Base-by-base conservation (phyloP, 1,140 invertebrate genomes). In the Heliconius himera region DNA sequence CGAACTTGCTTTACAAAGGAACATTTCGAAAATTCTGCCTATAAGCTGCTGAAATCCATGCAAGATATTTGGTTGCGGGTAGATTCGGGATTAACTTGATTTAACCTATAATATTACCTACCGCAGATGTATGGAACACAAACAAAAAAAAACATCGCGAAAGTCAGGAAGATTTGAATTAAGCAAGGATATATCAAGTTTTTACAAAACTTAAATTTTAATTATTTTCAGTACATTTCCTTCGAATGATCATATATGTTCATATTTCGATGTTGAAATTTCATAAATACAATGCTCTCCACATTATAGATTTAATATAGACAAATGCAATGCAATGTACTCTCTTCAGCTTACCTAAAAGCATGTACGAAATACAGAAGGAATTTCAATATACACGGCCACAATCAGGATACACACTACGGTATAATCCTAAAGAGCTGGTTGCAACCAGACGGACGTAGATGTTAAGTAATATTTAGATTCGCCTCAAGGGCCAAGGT, bases 401-500 rank as follows among this genome's bases (percentile, higher is more conserved):
- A 26, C 22, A 26, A 9, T 66, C 49, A 56, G 20, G n/a, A 66
- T 26, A 66, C 3, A 5, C 11, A 66, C 22, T 29, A 66, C 22
- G 8, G 22, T 16, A 41, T 75, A 75, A 66, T 60, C 54, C 60
- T 66, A n/a, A n/a, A 22, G 29, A 66, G n/a, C 36, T 41, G 33
- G 54, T 38, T 54, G 54, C 41, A 60, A 38, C 54, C 22, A 26
- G 74, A 66, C 74, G 38, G 33, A 36, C 29, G 20, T 36, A 3
- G 73, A 49, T 79, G 29, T 26, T 56, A 70, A 74, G 22, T 72
- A 77, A 79, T 74, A 54, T 51, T 83, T 82, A 76, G 78, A 83
- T 84, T 87, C 81, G 79, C 84, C 88, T 80, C 79, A 76, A 84
- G 41, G 41, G 41, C 41, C 13, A 16, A 46, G 83, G 86, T 80